Evolutionary conservation across 92 coral and sea anemone species (phyloP), one percentile per base, ranked within the genome.

Genomic region (Zoanthus sansibaricus): DNA sequence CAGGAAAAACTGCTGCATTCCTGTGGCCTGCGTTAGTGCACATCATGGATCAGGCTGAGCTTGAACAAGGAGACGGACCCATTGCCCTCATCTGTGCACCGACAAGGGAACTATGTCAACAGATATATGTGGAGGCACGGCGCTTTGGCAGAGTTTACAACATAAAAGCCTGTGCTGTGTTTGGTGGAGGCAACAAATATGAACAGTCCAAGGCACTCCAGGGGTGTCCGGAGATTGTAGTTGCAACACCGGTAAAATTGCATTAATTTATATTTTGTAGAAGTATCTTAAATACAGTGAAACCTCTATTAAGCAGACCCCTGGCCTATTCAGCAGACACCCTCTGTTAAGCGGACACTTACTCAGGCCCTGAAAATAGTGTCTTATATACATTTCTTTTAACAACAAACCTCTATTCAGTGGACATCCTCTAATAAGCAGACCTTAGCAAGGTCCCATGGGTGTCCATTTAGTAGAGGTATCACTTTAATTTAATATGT

Each of bases 1-100:
- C 99, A 48, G 99, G 99, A 20, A 97, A 97, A 78, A 97, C 99
- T 7, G 99, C 99, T 0, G 99, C 99, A 1, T 97, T 95, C 85
- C 93, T 97, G 21, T 97, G 99, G 99, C 99, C 99, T 32, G 98
- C 96, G 30, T 51, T 97, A 83, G 94, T 97, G 0, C 99, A 97
- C 66, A 94, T 97, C 5, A 97, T 97, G 99, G 99, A 97, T 75
- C 99, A 97, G 74, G 89, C 97, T 7, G 99, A 97, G 83, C 88
- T 97, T 67, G 92, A 95, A 84, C 96, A 87, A 37, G 99, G 95
- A 3, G 99, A 97, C 66, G 99, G 99, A 6, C 99, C 99, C 37
- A 97, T 97, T 59, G 99, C 92, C 15, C 91, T 97, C 42, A 97
- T 97, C 87, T 97, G 99, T 89, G 99, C 99, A 0, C 99, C 99